Percentiles rank a stretch among this genome's conserved stretches.
Evolutionary conservation across 2,113 vertebrate species (phyloP).

Genomic region (Neotragus pygmaeus): DNA sequence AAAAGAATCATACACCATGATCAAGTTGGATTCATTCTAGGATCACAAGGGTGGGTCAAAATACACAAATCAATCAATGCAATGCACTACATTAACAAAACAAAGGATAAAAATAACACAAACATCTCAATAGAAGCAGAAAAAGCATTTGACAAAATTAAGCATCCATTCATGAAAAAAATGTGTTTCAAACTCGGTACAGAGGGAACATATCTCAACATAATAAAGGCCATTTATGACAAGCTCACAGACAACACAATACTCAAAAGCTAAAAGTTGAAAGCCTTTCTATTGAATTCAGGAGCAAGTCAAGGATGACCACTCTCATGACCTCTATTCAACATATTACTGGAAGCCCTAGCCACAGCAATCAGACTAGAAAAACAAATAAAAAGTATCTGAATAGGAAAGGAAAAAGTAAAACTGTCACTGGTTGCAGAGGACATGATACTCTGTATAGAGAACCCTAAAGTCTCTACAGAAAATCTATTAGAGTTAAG

Average conservation of each 20-base stretch:
- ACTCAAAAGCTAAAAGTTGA: not conserved
- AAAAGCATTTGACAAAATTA: not conserved
- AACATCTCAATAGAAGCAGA: not conserved
- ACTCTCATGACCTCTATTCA: not conserved
- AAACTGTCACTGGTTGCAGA: not conserved
- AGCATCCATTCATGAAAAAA: not conserved
- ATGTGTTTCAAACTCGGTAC: not conserved
- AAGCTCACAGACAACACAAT: not conserved
- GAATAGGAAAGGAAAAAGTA: not conserved
- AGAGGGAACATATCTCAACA: not conserved
- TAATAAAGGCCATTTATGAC: not conserved
- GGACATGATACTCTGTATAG: not conserved
- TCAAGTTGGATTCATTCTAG: not conserved
- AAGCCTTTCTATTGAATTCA: not conserved
- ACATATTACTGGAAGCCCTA: not conserved
- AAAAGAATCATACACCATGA: not conserved
- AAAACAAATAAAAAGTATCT: not conserved
- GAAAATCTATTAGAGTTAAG: not conserved
- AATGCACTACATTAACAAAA: not conserved
- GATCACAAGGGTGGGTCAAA: not conserved
- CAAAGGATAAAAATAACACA: not conserved
- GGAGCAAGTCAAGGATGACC: not conserved
- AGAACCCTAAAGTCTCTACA: not conserved
- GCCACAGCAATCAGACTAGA: not conserved
- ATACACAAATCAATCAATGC: not conserved